Evolutionary conservation across 2,113 vertebrate species (phyloP), one percentile per base, ranked within the genome.

Genomic region (Poecilia latipinna): DNA sequence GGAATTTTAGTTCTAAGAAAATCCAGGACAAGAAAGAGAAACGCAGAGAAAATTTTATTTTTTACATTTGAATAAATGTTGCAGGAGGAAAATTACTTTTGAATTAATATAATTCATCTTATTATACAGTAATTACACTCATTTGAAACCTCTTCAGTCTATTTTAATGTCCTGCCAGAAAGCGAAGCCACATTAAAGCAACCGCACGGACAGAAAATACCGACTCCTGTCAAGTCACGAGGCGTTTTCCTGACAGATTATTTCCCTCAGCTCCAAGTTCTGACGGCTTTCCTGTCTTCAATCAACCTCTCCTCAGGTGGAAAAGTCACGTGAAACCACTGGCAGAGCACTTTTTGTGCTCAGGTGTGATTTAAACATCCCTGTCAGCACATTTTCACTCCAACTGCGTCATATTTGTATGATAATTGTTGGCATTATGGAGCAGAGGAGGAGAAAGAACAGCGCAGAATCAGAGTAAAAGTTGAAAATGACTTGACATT

Each of bases 401-500:
- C 51, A 73, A 65, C 31, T 65, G 35, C 4, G 57, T 28, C 72
- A 62, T 65, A 81, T 39, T 42, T 65, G 8, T 24, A 22, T 19
- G 31, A 64, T 15, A 66, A 67, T 67, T 13, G 28, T 44, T 17
- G 8, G 37, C 28, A 61, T 26, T 70, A 57, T 31, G 78, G 72
- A 82, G 60, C n/a, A 68, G 69, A 39, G 61, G 70, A 33, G 12
- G 6, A 32, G 61, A 79, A 68, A 65, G 42, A 74, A 70, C 5
- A 76, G 73, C 68, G 65, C 66, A 70, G 78, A 90, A 88, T 92
- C 86, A 90, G 87, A 88, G 82, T 74, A 62, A 87, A 88, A 86
- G 82, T 82, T 86, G 65, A 90, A 92, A 91, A 93, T 89, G 89
- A 87, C 89, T 91, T 92, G 90, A 93, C 92, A 88, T 93, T 93